Percentiles rank a stretch among this genome's conserved stretches.
Conservation (phyloP, 2,888 invertebrate genomes). For the Desoria tigrina region DNA sequence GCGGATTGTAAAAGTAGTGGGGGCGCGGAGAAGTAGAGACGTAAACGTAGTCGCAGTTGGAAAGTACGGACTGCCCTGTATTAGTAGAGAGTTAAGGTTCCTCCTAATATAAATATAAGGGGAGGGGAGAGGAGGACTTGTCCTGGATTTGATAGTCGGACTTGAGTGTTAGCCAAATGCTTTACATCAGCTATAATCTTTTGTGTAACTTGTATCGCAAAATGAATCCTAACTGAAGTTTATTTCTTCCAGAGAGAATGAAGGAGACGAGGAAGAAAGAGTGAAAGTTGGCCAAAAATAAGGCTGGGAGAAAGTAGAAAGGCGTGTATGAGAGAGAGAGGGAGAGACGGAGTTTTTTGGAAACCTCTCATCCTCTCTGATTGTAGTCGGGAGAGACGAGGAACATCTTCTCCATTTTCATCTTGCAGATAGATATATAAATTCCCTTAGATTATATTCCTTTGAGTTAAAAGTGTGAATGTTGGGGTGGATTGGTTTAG, state of each 20-base stretch:
- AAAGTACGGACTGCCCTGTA: too few relatives aligned
- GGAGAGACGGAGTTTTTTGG: neutral
- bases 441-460: too few relatives aligned
- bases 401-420: conserved; percentile 1
- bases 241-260: neutral
- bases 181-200: conserved; percentile 10
- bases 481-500: conserved; percentile 17
- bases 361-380: too few relatives aligned
- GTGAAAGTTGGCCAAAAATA: neutral
- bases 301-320: neutral
- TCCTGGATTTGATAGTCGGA: neutral
- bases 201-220: conserved; percentile 14
- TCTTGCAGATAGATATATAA: neutral
- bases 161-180: conserved; percentile 9
- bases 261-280: neutral
- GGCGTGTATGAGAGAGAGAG: neutral
- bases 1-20: too few relatives aligned
- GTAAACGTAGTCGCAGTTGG: too few relatives aligned
- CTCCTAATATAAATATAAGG: too few relatives aligned
- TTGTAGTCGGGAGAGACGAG: too few relatives aligned
- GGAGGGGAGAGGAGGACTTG: neutral
- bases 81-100: too few relatives aligned
- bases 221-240: neutral
- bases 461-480: conserved; percentile 9
- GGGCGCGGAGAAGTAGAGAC: too few relatives aligned